Evolutionary conservation across 2,113 vertebrate genomes (phyloP).

Genomic region (Bubalus kerabau): DNA sequence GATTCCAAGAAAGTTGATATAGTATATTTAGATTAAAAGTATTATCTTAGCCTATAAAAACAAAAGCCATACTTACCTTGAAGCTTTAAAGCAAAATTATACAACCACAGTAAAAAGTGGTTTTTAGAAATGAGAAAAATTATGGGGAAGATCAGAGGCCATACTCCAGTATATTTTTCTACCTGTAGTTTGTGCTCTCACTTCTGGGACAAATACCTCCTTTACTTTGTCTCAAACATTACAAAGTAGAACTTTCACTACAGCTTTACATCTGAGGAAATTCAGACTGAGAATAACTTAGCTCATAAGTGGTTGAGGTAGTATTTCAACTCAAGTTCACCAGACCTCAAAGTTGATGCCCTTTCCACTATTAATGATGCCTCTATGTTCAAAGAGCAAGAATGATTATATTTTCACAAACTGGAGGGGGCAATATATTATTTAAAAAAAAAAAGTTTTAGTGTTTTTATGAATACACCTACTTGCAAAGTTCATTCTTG

Average conservation of each 20-base stretch:
- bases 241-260: neutral
- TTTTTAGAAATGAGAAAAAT: neutral
- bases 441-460: slow-evolving; percentile 1
- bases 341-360: neutral
- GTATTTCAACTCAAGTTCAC: neutral
- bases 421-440: neutral
- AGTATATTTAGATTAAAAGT: neutral
- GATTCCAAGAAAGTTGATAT: neutral
- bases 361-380: neutral
- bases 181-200: neutral
- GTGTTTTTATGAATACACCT: neutral
- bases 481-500: neutral
- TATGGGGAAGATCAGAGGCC: neutral
- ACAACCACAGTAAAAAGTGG: neutral
- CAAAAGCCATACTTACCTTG: neutral
- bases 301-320: neutral
- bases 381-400: neutral
- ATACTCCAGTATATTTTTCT: fast-evolving
- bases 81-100: neutral
- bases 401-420: neutral
- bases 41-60: neutral
- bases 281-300: neutral
- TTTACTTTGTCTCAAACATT: neutral
- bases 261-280: neutral
- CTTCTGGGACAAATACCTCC: fast-evolving